phyloP scores from a whole-genome alignment of 2,113 vertebrate genomes.

The Oceanodroma tethys region DNA sequence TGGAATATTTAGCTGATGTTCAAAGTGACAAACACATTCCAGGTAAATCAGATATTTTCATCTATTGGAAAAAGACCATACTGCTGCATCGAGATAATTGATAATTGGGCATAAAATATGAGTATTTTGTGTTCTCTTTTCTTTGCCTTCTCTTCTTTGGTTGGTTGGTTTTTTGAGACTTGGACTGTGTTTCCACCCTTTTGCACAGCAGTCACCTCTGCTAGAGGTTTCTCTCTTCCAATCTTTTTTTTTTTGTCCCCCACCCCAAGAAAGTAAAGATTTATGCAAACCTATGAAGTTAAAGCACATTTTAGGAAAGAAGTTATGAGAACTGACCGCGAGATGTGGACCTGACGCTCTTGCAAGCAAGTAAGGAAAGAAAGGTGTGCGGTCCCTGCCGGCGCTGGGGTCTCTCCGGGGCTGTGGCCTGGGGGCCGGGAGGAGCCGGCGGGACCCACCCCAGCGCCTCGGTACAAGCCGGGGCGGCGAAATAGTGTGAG shows the following conservation, averaged over 20 bases:
- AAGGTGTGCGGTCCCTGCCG: not conserved
- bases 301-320: not conserved
- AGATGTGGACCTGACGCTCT: no score
- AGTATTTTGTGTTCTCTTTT: not conserved
- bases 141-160: not conserved
- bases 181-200: not conserved
- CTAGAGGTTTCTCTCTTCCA: not conserved
- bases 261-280: not conserved
- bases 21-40: not conserved
- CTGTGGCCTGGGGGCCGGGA: not conserved
- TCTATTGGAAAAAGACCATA: not conserved
- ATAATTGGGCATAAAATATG: not conserved
- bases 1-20: not conserved
- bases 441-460: fast-evolving
- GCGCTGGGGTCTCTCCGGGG: not conserved
- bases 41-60: not conserved
- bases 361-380: not conserved
- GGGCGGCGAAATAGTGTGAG: fast-evolving
- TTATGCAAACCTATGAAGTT: not conserved
- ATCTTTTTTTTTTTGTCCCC: no score
- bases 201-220: not conserved
- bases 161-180: not conserved
- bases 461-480: fast-evolving
- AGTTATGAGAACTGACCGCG: not conserved
- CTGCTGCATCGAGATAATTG: not conserved